A percentile compares a stretch with the other conserved stretches of the same genome.
These are phyloP conservation scores for Brachionus rotundiformis DNA, from an alignment of 1,140 invertebrate genomes.

Conservation along the genomic window DNA sequence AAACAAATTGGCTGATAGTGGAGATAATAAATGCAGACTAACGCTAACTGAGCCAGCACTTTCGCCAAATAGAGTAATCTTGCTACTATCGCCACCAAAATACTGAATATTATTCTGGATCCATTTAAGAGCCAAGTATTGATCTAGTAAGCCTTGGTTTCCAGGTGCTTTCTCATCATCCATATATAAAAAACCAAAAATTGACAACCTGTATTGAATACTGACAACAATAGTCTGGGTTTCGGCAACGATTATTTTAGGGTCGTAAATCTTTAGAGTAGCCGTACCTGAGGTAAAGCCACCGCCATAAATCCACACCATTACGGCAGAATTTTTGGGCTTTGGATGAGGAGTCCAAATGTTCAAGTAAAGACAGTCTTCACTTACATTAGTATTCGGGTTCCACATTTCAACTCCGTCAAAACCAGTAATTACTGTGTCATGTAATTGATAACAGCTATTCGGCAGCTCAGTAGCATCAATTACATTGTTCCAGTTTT, in stretches of 20 bases:
- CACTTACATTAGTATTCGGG: constrained; percentile 82
- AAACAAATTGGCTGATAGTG: constrained; percentile 80
- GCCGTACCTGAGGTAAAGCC: constrained; percentile 81
- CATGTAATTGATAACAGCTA: constrained; percentile 85
- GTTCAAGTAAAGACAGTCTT: constrained; percentile 94
- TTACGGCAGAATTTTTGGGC: constrained; percentile 58
- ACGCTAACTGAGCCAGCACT: constrained; percentile 91
- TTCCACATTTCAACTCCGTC: constrained; percentile 91
- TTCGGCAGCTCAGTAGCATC: constrained; percentile 78
- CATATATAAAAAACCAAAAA: constrained; percentile 87
- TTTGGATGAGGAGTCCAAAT: constrained; percentile 73
- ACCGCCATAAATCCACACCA: constrained; percentile 90
- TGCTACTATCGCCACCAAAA: constrained; percentile 91
- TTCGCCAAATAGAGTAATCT: constrained; percentile 93
- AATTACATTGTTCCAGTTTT: constrained; percentile 76
- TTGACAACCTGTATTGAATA: constrained; percentile 87
- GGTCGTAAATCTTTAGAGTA: constrained; percentile 95
- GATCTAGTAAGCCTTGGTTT: constrained; percentile 90
- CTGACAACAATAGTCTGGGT: constrained; percentile 85
- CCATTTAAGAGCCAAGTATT: constrained; percentile 77
- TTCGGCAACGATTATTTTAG: constrained; percentile 75
- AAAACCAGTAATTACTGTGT: constrained; percentile 87
- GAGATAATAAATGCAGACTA: constrained; percentile 86
- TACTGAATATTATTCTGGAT: constrained; percentile 85
- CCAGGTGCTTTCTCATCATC: constrained; percentile 85